Base-by-base conservation (phyloP, 1,140 invertebrate genomes). In the Danaus melanippus region DNA sequence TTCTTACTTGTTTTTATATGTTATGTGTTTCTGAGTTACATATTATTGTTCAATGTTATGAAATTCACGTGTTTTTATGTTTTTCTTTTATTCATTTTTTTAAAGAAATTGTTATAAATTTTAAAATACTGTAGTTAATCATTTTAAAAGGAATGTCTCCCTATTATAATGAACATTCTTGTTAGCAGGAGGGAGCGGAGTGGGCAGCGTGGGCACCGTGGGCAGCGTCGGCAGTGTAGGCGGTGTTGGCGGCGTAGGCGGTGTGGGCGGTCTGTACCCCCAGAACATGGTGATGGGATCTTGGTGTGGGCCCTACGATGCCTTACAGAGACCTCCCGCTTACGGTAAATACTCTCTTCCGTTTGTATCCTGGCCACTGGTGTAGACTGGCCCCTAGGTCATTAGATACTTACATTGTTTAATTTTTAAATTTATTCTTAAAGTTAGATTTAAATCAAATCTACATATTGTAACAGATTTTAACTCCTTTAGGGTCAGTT, bases 261-360 rank as follows among this genome's bases (percentile, higher is more conserved):
- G 60, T 8, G 74, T 84, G 61, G 73, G 79, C 55, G 79, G 73
- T 3, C 74, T 85, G 53, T 85, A 83, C 66, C 64, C 67, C 0
- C 79, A 84, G 69, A 85, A 85, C 70, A 68, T 84, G 70, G 76
- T 93, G 89, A 93, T 94, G 93, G 90, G 91, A 15, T 92, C 92
- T 5, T 93, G 93, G 92, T 88, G 93, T 49, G 87, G 90, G 9
- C 90, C 93, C 46, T 94, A 95, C 84, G 93, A 95, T 67, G 91
- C 92, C 1, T 93, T 94, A 72, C 93, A 94, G 72, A 88, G 93
- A 0, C 92, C 92, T 1, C 92, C 92, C 0, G 92, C 92, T 11
- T 95, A 94, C 67, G 92, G 92, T 92, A 76, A 80, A 64, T 56
- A 51, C 45, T 46, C 8, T n/a, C 3, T 32, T 32, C 6, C 6